Percentiles rank a stretch among this genome's conserved stretches.
Conservation (phyloP, 37 sponge, comb jelly and placozoan genomes). For the Agelas oroides region DNA sequence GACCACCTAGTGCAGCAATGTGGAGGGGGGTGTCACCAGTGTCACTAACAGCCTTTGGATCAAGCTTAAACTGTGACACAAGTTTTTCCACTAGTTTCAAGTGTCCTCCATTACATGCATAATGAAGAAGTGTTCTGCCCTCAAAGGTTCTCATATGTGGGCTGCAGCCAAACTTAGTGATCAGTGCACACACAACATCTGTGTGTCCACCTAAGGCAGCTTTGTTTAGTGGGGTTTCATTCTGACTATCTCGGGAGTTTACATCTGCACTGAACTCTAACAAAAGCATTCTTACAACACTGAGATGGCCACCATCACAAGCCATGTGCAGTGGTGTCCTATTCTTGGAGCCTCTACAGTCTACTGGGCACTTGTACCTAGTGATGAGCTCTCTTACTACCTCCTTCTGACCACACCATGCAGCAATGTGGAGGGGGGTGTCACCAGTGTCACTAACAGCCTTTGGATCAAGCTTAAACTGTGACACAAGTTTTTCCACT, state of each 20-base stretch:
- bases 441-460: no score
- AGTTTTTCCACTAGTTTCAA: neutral
- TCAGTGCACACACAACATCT: slow-evolving; percentile 17
- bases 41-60: slow-evolving; percentile 17
- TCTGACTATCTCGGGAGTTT: neutral
- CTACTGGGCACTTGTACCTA: neutral
- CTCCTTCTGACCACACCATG: neutral
- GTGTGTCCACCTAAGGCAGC: slow-evolving; percentile 18
- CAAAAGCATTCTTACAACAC: neutral
- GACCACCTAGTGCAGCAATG: neutral
- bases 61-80: neutral
- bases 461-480: no score
- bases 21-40: neutral
- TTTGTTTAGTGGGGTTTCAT: neutral
- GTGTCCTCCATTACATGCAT: slow-evolving; percentile 10
- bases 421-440: slow-evolving; percentile 17
- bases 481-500: no score
- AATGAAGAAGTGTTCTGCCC: slow-evolving; percentile 14
- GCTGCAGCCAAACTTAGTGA: slow-evolving; percentile 32
- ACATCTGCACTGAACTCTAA: neutral
- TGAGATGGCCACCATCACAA: neutral
- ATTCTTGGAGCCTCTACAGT: neutral
- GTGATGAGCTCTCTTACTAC: neutral
- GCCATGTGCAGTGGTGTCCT: neutral
- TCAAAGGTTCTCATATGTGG: neutral